Conservation (phyloP, 2,113 vertebrate species). For the Cygnus atratus region DNA sequence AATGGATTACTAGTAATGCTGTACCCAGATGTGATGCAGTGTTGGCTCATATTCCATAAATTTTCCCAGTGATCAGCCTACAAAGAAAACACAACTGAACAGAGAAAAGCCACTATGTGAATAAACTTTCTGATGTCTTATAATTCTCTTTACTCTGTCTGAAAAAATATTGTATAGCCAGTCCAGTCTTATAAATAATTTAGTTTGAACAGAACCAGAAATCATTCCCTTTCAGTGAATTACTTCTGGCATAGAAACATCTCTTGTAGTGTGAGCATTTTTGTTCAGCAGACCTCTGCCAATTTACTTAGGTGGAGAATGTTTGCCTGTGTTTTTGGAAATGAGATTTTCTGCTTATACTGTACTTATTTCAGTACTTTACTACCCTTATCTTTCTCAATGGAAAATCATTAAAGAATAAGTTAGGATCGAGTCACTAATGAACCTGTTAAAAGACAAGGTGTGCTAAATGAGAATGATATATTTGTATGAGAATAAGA, state of each 20-base stretch:
- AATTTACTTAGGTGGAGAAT: background rate
- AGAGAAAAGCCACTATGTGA: background rate
- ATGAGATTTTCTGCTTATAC: background rate
- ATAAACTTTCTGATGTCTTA: background rate
- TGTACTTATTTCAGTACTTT: background rate
- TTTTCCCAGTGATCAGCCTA: background rate
- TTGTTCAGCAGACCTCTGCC: background rate
- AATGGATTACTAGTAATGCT: background rate
- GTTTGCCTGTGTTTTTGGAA: background rate
- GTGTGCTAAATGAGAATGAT: background rate
- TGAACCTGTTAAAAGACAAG: background rate
- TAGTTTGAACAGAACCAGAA: background rate
- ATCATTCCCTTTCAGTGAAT: background rate
- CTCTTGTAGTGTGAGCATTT: background rate
- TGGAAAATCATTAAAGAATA: background rate
- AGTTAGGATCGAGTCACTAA: background rate
- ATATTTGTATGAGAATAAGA: background rate
- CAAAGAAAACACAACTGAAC: background rate
- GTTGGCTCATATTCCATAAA: background rate
- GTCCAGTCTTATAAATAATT: background rate
- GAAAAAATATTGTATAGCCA: background rate
- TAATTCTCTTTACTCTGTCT: background rate
- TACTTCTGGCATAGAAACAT: background rate
- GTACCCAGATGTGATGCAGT: background rate
- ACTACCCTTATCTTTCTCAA: background rate